Percentiles rank a stretch among this genome's conserved stretches.
Evolutionary conservation across 2,888 invertebrate genomes (phyloP).

Genomic region (Trichopoda pennipes): DNA sequence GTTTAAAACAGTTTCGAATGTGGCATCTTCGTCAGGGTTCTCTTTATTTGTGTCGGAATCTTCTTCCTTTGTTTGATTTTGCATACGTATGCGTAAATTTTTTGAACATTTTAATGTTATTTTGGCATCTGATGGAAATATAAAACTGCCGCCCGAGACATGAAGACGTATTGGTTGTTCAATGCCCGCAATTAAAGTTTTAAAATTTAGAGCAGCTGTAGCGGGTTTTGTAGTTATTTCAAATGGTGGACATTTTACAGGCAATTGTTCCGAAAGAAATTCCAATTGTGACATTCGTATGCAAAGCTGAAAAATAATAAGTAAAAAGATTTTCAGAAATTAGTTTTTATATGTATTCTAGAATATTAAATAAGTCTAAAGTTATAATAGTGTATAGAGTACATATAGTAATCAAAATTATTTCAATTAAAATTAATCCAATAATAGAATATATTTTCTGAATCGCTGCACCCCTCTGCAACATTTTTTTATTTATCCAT

Average conservation of each 20-base stretch:
- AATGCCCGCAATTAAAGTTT: slow-evolving; percentile 90
- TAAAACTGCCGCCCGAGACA: slow-evolving; percentile 89
- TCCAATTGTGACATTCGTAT: slow-evolving; percentile 84
- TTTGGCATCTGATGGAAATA: slow-evolving; percentile 85
- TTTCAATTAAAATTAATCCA: no score
- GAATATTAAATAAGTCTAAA: no score
- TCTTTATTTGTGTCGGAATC: slow-evolving; percentile 55
- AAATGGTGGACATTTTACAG: slow-evolving; percentile 79
- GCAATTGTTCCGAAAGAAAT: slow-evolving; percentile 85
- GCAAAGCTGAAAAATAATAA: slow-evolving; percentile 71
- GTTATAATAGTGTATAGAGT: no score
- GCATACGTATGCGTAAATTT: slow-evolving; percentile 79
- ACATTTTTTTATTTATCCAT: no score
- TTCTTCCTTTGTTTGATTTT: slow-evolving; percentile 53
- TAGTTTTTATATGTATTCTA: no score
- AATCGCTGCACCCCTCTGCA: no score
- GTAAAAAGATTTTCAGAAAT: no score
- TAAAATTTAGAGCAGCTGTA: slow-evolving; percentile 82
- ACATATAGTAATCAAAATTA: no score
- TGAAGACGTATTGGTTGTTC: slow-evolving; percentile 89
- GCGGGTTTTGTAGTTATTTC: slow-evolving; percentile 82
- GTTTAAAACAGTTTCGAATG: slow-evolving; percentile 80
- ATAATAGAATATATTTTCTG: no score
- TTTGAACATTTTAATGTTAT: slow-evolving; percentile 79
- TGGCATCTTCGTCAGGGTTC: slow-evolving; percentile 70